Percentiles rank a stretch among this genome's conserved stretches.
phyloP scores from a whole-genome alignment of 1,140 invertebrate genomes.

The Drosophila yakuba region DNA sequence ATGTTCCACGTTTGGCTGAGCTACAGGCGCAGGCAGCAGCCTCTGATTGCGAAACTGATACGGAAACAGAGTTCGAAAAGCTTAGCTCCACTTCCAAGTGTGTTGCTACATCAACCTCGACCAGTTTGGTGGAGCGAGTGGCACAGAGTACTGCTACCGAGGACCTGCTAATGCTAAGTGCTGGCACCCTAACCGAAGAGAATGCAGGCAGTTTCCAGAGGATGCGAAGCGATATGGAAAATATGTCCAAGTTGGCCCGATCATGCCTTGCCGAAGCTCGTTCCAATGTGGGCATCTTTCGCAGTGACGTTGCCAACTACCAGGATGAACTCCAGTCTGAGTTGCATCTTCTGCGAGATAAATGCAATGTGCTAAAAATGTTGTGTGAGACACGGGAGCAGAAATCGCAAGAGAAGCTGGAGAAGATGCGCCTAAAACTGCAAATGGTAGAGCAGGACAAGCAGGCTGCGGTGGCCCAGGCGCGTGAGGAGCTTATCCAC shows the following conservation, averaged over 20 bases:
- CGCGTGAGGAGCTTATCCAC: constrained; percentile 89
- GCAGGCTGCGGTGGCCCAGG: constrained; percentile 88
- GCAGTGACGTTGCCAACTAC: constrained; percentile 84
- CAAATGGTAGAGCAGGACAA: constrained; percentile 86
- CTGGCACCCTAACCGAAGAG: constrained; percentile 76
- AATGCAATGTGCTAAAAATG: constrained; percentile 80
- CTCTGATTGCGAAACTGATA: constrained; percentile 91
- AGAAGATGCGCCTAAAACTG: constrained; percentile 85
- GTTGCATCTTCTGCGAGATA: constrained; percentile 86
- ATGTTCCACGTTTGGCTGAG: constrained; percentile 47
- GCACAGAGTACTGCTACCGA: constrained; percentile 69
- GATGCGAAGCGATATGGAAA: constrained; percentile 85
- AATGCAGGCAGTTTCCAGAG: constrained; percentile 58
- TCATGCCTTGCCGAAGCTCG: constrained; percentile 87
- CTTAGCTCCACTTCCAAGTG: constrained; percentile 82
- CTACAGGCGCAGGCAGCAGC: constrained; percentile 34
- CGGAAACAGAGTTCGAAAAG: constrained; percentile 92
- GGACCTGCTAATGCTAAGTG: constrained; percentile 56
- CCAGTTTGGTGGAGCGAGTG: constrained; percentile 49
- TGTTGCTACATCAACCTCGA: constrained; percentile 60
- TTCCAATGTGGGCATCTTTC: constrained; percentile 87
- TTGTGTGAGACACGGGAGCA: constrained; percentile 46
- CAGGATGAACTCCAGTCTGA: constrained; percentile 86
- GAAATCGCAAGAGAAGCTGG: constrained; percentile 42
- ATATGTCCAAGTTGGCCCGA: constrained; percentile 85